Conservation (phyloP, 2,888 invertebrate genomes). For the Erebia aethiops region DNA sequence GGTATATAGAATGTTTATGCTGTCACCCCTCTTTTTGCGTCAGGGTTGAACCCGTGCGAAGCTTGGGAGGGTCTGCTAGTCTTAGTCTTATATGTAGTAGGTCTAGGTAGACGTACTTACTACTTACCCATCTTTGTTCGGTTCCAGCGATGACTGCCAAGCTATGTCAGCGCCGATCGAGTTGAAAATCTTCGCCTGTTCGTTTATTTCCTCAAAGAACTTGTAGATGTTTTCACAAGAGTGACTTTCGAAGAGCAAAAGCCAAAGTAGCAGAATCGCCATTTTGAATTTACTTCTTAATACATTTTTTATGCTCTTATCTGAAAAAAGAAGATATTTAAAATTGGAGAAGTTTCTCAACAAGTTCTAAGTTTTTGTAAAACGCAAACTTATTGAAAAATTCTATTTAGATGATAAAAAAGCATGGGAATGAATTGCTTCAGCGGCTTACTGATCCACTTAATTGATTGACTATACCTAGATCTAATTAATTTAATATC, state of each 20-base stretch:
- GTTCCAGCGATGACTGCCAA: constrained; percentile 66
- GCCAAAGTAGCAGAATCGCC: constrained; percentile 26
- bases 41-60: too few species aligned
- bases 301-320: not conserved
- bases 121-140: constrained; percentile 50
- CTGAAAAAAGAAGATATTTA: not conserved
- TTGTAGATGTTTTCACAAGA: constrained; percentile 47
- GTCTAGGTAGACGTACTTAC: not conserved
- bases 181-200: constrained; percentile 58
- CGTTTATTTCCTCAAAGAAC: constrained; percentile 61
- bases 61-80: too few species aligned
- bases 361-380: too few species aligned
- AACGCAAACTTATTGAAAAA: too few species aligned
- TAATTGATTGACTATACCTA: too few species aligned
- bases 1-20: not conserved
- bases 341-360: too few species aligned
- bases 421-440: too few species aligned
- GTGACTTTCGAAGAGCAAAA: constrained; percentile 38
- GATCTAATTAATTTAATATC: too few species aligned
- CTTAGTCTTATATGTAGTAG: too few species aligned
- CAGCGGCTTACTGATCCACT: too few species aligned
- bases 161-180: constrained; percentile 62
- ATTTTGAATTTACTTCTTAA: constrained; percentile 15
- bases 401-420: too few species aligned
- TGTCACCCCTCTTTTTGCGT: too few species aligned